Evolutionary conservation across 2,797 vertebrate species (phyloP), one percentile per base, ranked within the genome.

Genomic region (Luscinia megarhynchos): DNA sequence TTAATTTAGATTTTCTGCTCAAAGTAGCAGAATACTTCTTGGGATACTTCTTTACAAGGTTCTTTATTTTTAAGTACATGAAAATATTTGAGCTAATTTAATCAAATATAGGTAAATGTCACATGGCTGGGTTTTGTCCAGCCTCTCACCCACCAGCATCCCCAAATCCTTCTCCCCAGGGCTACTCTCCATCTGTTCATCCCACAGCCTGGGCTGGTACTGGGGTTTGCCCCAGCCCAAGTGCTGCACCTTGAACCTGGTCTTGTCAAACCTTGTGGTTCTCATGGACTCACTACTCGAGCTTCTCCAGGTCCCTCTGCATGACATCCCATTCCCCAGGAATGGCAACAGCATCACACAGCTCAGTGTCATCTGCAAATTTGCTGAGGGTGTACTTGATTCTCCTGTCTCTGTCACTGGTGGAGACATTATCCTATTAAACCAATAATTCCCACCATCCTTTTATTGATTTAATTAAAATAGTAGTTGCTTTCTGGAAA

Each of bases 161-260:
- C 27, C 13, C 23, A 61, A 54, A 15, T 23, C 9, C 12, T 45
- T 27, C 40, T 61, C 32, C 2, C 2, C 24, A 41, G 12, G 5
- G 62, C 26, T 54, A 30, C 21, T 67, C 26, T 61, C 3, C 2
- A 11, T 36, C 46, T 61, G 4, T 32, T 54, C 21, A 41, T 68
- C 6, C 20, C 8, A 8, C 34, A 36, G 40, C 10, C 46, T 61
- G 10, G 22, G 10, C 0, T 26, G 18, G 2, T 36, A 23, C 10
- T 2, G 1, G 22, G 12, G 2, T 1, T 15, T 75, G 40, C 14
- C 21, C 40, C 1, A 1, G 18, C 30, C 22, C 40, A 19, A 21
- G 4, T 34, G 34, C 18, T 67, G 15, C 30, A 54, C 26, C 41
- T 41, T 41, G 41, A 10, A 20, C 5, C 6, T 43, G 32, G 4